A percentile compares a stretch with the other conserved stretches of the same genome.
Evolutionary conservation across 2,888 invertebrate species (phyloP).

Genomic region (Euproctis similis): DNA sequence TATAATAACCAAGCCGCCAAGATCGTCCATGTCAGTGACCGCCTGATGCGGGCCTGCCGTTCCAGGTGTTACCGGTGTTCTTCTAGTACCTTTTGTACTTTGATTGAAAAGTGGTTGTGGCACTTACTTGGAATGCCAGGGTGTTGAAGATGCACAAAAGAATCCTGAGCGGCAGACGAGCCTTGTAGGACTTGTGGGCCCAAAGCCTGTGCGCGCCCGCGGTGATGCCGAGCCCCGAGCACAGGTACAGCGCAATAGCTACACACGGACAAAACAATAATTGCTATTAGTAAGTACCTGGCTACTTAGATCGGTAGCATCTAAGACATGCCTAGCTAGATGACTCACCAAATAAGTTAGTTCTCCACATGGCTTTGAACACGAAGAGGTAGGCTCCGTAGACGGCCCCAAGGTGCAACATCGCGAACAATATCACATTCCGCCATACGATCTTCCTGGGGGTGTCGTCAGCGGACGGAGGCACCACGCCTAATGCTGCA

Average conservation of each 20-base stretch:
- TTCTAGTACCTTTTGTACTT: no score
- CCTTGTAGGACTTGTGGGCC: slow-evolving; percentile 97
- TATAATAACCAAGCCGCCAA: no score
- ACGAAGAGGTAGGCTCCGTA: slow-evolving; percentile 84
- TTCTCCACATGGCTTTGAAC: slow-evolving; percentile 82
- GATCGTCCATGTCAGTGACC: no score
- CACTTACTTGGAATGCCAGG: slow-evolving; percentile 90
- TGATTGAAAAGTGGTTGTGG: no score
- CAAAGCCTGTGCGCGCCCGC: slow-evolving; percentile 97
- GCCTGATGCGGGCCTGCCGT: no score
- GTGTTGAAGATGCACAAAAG: slow-evolving; percentile 90
- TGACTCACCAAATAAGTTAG: slow-evolving; percentile 80
- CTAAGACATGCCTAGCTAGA: neutral
- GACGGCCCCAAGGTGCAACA: slow-evolving; percentile 82
- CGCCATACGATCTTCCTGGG: slow-evolving; percentile 84
- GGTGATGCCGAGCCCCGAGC: slow-evolving; percentile 93
- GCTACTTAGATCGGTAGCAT: no score
- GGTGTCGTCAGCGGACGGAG: slow-evolving; percentile 72
- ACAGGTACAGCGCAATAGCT: slow-evolving; percentile 83
- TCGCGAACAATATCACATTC: slow-evolving; percentile 83
- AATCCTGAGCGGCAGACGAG: slow-evolving; percentile 88
- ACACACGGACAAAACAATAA: slow-evolving; percentile 24
- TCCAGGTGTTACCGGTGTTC: no score
- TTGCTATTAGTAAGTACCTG: no score
- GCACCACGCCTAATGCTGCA: slow-evolving; percentile 27